Evolutionary conservation across 2,888 invertebrate species (phyloP).

Genomic region (Lottia gigantea): DNA sequence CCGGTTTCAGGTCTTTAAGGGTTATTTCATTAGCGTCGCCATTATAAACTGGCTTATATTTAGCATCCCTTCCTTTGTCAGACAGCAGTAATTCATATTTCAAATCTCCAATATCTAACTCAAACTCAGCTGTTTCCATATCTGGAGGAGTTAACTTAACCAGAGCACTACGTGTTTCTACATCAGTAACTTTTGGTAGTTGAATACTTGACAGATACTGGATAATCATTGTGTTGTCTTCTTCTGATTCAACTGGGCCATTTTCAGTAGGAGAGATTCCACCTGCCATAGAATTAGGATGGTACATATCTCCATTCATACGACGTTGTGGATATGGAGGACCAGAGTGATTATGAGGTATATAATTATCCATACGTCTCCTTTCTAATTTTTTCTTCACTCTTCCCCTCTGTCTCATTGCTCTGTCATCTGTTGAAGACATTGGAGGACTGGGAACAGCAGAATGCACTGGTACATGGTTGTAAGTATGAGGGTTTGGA

Average conservation of each 20-base stretch:
- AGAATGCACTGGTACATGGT: constrained; percentile 39
- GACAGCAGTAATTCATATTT: constrained; percentile 83
- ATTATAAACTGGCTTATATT: constrained; percentile 82
- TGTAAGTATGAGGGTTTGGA: constrained; percentile 44
- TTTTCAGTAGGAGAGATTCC: constrained; percentile 29
- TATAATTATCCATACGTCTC: constrained; percentile 22
- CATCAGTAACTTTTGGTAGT: constrained; percentile 73
- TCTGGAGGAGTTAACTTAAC: constrained; percentile 83
- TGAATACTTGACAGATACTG: constrained; percentile 59
- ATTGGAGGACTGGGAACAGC: constrained; percentile 52
- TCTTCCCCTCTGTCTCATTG: constrained; percentile 42
- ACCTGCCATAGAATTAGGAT: constrained; percentile 18
- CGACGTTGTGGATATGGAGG: too few relatives aligned
- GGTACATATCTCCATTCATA: constrained; percentile 41
- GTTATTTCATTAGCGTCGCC: constrained; percentile 69
- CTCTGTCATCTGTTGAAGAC: constrained; percentile 55
- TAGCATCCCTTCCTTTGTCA: constrained; percentile 82
- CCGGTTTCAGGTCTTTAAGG: constrained; percentile 86
- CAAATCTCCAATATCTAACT: constrained; percentile 76
- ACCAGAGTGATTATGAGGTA: constrained; percentile 1
- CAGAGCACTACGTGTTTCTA: constrained; percentile 85
- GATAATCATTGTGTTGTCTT: constrained; percentile 53
- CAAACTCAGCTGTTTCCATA: constrained; percentile 70
- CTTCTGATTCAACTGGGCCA: constrained; percentile 52
- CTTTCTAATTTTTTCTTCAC: constrained; percentile 47